Evolutionary conservation across 1,140 invertebrate species (phyloP).

Genomic region (Pristionchus pacificus): DNA sequence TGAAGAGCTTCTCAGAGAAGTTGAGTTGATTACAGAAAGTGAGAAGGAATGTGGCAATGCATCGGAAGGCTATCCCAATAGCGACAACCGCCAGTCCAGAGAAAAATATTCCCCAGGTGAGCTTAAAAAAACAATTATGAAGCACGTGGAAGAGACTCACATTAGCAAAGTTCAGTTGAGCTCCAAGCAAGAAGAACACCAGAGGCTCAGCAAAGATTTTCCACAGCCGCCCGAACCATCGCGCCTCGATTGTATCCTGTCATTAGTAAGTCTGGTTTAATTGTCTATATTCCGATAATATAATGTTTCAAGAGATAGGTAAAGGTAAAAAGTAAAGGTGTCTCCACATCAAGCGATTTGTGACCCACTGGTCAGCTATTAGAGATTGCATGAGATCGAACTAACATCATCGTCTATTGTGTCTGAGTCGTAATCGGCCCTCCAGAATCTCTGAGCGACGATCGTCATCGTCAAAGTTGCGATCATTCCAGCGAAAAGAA

Average conservation of each 20-base stretch:
- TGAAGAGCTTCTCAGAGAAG: not conserved
- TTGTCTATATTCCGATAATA: not conserved
- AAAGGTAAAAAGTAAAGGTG: no score
- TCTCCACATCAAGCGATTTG: no score
- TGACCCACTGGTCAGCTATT: no score
- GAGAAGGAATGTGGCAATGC: not conserved
- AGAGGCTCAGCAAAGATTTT: not conserved
- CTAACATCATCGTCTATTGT: not conserved
- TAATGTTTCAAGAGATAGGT: no score
- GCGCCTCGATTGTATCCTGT: not conserved
- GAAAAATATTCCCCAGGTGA: not conserved
- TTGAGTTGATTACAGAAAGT: not conserved
- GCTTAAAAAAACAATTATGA: not conserved
- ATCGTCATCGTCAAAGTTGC: not conserved
- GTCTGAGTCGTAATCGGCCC: not conserved
- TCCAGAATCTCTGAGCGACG: not conserved
- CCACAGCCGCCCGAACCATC: not conserved
- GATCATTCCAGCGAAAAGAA: not conserved
- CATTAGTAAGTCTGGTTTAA: no score
- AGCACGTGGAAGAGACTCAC: not conserved
- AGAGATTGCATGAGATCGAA: no score
- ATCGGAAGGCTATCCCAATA: not conserved
- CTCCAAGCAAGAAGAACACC: not conserved
- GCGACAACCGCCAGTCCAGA: not conserved
- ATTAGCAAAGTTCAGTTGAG: not conserved